Evolutionary conservation across 2,888 invertebrate genomes (phyloP), one percentile per base, ranked within the genome.

Genomic region (Ophion obscuratus): DNA sequence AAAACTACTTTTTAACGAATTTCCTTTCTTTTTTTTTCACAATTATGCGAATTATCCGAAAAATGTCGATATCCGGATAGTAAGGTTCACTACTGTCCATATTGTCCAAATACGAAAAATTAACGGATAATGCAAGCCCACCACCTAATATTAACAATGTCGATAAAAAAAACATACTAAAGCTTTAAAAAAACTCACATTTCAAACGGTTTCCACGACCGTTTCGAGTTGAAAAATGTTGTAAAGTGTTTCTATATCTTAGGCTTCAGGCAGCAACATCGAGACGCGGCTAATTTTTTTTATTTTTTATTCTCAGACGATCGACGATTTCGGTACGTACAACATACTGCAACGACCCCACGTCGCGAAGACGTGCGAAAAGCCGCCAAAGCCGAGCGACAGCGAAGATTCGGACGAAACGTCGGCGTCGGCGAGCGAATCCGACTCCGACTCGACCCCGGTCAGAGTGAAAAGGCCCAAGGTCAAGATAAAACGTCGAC

Each of bases 391-490:
- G 87, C 96, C 96, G 89, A 96, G 95, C 88, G 95, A 95, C 87
- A 96, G 95, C 81, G 96, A 96, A 84, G 96, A 96, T 77, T 95
- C 95, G 0, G 95, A 96, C 6, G 94, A 94, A 0, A 95, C 95
- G 0, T 92, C 91, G 57, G 95, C 95, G 17, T 95, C 95, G 0
- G 96, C 96, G 79, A 96, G 96, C 24, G 96, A 96, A 87, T 95
- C 96, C 1, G 96, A 96, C 85, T 95, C 93, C 0, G 93, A 93
- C 87, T 89, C 94, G 4, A 89, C 90, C 4, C 92, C 94, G 24
- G 94, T 94, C 24, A 93, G 90, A 83, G 93, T 94, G 0, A 96
- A 96, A 90, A 95, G 95, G 83, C 95, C 95, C 10, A 95, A 95
- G 91, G 91, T 95, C 24, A 94, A 94, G 84, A 89, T 93, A 17